A percentile compares a stretch with the other conserved stretches of the same genome.
These are phyloP conservation scores for Perizoma flavofasciatum DNA, from an alignment of 2,888 invertebrate genomes.

Conservation along the genomic window DNA sequence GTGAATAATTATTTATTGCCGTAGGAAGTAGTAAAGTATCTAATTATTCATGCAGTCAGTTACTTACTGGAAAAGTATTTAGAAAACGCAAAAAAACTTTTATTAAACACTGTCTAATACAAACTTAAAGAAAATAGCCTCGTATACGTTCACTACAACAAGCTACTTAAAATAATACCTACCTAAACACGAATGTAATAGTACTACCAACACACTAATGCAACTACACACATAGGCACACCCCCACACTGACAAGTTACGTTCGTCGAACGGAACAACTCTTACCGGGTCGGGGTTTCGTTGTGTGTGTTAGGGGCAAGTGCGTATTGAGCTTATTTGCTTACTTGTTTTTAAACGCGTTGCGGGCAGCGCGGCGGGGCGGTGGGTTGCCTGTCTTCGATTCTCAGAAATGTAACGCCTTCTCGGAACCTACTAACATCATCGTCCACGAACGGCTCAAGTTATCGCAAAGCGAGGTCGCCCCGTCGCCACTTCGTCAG, in stretches of 20 bases:
- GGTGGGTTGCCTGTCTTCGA: conserved; percentile 75
- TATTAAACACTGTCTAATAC: no score
- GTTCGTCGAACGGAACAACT: conserved; percentile 29
- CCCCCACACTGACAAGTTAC: conserved; percentile 28
- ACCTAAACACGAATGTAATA: no score
- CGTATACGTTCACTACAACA: conserved; percentile 24
- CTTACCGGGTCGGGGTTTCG: conserved; percentile 31
- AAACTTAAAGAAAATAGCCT: no score
- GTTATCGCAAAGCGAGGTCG: conserved; percentile 79
- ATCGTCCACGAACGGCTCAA: conserved; percentile 69
- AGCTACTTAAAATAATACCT: conserved; percentile 30
- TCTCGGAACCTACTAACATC: conserved; percentile 79
- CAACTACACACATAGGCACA: conserved; percentile 20
- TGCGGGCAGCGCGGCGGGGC: conserved; percentile 36
- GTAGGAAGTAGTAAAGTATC: no score
- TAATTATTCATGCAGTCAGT: no score
- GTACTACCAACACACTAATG: no score
- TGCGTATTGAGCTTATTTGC: conserved; percentile 75
- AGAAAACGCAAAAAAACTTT: background rate
- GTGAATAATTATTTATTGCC: background rate
- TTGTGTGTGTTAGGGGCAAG: conserved; percentile 53
- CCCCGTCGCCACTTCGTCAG: conserved; percentile 41
- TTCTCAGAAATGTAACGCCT: conserved; percentile 84
- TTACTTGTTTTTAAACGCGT: conserved; percentile 68
- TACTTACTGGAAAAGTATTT: background rate